phyloP scores from a whole-genome alignment of 2,797 vertebrate species.

The Mormyrops attenuatus region DNA sequence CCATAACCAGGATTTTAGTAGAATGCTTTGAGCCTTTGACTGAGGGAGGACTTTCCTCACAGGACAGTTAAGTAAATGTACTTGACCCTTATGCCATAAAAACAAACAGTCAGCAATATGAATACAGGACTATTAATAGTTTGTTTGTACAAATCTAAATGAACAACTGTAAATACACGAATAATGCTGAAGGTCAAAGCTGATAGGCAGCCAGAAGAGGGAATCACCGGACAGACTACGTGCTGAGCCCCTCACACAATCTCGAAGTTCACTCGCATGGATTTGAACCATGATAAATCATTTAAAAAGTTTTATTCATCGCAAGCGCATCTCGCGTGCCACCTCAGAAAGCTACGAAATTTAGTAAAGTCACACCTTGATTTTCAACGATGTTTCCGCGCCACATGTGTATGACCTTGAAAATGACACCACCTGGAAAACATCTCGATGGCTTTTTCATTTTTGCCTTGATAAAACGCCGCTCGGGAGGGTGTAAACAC shows the following conservation, averaged over 20 bases:
- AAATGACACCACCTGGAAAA: not conserved
- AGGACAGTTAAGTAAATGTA: not conserved
- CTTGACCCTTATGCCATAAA: not conserved
- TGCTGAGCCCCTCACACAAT: not conserved
- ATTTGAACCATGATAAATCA: not conserved
- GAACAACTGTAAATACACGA: conserved; percentile 8
- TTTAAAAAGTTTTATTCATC: not conserved
- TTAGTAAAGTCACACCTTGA: not conserved
- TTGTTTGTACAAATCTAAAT: conserved; percentile 9
- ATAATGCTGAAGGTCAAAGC: conserved; percentile 9
- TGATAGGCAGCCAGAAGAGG: not conserved
- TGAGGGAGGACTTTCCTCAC: not conserved
- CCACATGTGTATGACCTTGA: not conserved
- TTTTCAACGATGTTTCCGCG: not conserved
- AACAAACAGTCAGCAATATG: not conserved
- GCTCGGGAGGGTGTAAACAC: not conserved
- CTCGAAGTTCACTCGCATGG: not conserved
- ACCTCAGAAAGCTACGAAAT: not conserved
- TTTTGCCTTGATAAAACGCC: conserved; percentile 17
- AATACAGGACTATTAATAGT: not conserved
- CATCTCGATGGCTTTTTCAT: not conserved
- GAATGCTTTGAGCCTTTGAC: not conserved
- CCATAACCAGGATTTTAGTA: not conserved
- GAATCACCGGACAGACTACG: not conserved
- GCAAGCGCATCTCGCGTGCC: not conserved